A percentile compares a stretch with the other conserved stretches of the same genome.
Conservation (phyloP, 2,113 vertebrate genomes). For the Oryzias woworae region DNA sequence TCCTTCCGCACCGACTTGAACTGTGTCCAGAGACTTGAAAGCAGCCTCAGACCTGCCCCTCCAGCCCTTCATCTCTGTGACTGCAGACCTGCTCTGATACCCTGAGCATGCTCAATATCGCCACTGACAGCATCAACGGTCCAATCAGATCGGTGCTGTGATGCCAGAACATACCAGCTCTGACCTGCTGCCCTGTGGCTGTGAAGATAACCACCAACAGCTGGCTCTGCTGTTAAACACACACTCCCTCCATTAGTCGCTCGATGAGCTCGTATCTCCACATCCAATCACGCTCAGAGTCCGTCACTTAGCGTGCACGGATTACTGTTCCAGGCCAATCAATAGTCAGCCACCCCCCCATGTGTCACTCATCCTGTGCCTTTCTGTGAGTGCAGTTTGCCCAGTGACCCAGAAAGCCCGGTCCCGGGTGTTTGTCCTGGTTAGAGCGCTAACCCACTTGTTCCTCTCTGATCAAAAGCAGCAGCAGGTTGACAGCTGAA, state of each 20-base stretch:
- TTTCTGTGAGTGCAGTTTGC: constrained; percentile 22
- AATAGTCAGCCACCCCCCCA: constrained; percentile 42
- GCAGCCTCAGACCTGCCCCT: too few species aligned
- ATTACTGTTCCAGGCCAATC: constrained; percentile 43
- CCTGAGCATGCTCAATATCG: constrained; percentile 38
- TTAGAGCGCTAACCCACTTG: constrained; percentile 55
- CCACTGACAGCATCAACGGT: constrained; percentile 31
- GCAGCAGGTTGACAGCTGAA: constrained; percentile 25
- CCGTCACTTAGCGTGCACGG: constrained; percentile 12
- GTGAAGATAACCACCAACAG: constrained; percentile 22
- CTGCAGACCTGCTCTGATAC: not conserved
- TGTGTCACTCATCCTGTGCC: constrained; percentile 41
- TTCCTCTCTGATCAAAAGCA: constrained; percentile 28
- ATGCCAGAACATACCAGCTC: constrained; percentile 20
- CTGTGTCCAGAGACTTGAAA: too few species aligned
- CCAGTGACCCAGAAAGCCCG: constrained; percentile 53
- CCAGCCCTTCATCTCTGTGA: too few species aligned
- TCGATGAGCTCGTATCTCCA: constrained; percentile 27
- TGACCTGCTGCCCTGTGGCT: constrained; percentile 34
- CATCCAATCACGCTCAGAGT: constrained; percentile 18
- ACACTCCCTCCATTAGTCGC: constrained; percentile 40
- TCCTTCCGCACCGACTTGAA: too few species aligned
- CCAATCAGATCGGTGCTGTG: constrained; percentile 10
- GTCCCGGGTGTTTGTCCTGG: constrained; percentile 52
- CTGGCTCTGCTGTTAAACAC: constrained; percentile 27